Evolutionary conservation across 2,888 invertebrate genomes (phyloP).

Genomic region (Sicus ferrugineus): DNA sequence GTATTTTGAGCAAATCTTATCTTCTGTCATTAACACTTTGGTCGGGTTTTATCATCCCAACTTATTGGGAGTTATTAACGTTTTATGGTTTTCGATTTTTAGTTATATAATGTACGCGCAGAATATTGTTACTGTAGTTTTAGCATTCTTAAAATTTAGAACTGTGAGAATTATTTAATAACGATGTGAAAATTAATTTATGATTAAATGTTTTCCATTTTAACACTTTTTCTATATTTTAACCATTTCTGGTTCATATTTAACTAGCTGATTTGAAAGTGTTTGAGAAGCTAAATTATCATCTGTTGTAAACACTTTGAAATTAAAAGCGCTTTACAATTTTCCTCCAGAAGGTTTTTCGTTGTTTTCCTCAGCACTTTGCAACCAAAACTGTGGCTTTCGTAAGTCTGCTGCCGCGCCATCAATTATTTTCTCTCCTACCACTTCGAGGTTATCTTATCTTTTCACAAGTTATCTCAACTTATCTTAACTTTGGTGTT

Average conservation of each 20-base stretch:
- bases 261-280: background rate
- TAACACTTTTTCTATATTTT: background rate
- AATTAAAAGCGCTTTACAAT: too few species aligned
- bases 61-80: background rate
- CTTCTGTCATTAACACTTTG: too few species aligned
- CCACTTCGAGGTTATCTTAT: background rate
- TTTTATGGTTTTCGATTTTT: background rate
- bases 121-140: background rate
- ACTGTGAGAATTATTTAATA: background rate
- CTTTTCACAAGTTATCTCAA: conserved; percentile 16
- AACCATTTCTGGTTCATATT: too few species aligned
- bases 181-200: too few species aligned
- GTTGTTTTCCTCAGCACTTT: conserved; percentile 1
- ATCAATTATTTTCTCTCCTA: background rate
- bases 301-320: too few species aligned
- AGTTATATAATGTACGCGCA: background rate
- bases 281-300: too few species aligned
- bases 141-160: background rate
- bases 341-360: conserved; percentile 1
- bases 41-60: too few species aligned
- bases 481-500: too few species aligned
- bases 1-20: too few species aligned
- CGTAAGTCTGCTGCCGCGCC: background rate
- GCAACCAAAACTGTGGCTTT: conserved; percentile 11
- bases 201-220: too few species aligned